Base-by-base conservation (phyloP, 2,888 invertebrate species). In the Zygothrica quintamaculata region DNA sequence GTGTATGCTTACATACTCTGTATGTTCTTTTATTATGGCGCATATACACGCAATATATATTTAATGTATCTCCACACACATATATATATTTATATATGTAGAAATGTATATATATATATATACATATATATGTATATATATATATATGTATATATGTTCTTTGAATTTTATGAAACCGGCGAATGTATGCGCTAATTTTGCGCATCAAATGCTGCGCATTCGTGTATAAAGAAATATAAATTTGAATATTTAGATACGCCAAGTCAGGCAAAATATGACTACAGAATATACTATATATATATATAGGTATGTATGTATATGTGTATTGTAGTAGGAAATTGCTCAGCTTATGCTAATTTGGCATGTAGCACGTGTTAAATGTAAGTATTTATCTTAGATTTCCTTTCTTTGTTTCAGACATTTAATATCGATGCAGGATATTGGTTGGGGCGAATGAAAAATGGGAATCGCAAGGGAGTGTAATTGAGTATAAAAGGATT, bases 201-300 rank as follows among this genome's bases (percentile, higher is more conserved):
- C 84, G 77, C 84, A 71, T 81, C 84, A 70, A 77, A 68, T 67
- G 66, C 53, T 68, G 60, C 46, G 77, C 78, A 74, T 71, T 84
- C 84, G 84, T 78, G 80, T 68, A 67, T 68, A 42, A 80, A 67
- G 61, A 46, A 70, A 65, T 61, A 73, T 60, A 74, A 66, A 75
- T 77, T 75, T 69, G 53, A 71, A 77, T 69, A 69, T 67, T 37
- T 48, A 5, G 15, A 47, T 25, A 36, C 42, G 53, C 8, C 25
- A 16, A 6, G 11, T 13, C 18, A 22, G 18, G 18, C 2, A 2
- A 5, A 22, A 5, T 22, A 22, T 5, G 18, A 22, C 3, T 22
- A 5, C 3, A 22, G 18, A 2, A 22, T 36, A 33, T 11, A 5
- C n/a, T n/a, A n/a, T n/a, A n/a, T n/a, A n/a, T n/a, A n/a, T n/a